Evolutionary conservation across 2,113 vertebrate species (phyloP), one percentile per base, ranked within the genome.

Genomic region (Gallinago paraguaiae): DNA sequence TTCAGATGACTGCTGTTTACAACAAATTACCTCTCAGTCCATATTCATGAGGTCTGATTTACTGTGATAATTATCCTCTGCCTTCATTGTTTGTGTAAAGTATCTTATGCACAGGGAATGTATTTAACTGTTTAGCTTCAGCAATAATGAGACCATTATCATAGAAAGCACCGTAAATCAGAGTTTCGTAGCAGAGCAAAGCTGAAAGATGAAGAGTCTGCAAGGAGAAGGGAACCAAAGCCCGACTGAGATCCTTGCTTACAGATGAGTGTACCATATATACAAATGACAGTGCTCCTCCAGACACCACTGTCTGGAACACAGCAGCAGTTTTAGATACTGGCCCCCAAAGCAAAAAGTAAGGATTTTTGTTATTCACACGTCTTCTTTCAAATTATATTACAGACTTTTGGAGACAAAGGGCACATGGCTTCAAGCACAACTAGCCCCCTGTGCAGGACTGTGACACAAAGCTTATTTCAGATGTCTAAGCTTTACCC

Each of bases 1-100:
- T 87, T 83, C 41, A 30, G 61, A 77, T 17, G 46, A 15, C 61
- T 82, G 46, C 65, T 53, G 50, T 69, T 77, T 68, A 31, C 31
- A 69, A 39, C 48, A 92, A 83, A 95, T 39, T 68, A 63, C 72
- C 20, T 15, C 84, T 82, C 75, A 17, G 92, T 51, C 74, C 75
- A 27, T 60, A 92, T 91, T 88, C 91, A 96, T 12, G 35, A 76
- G 97, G 54, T 82, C 67, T 88, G 95, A 45, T 81, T 87, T 87
- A 70, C 76, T 63, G 94, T 18, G 77, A 54, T 89, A 69, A 84
- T 48, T 86, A 94, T 50, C 50, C 80, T 8, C 27, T 11, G 65
- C 11, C 82, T 67, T 46, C 74, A 22, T 14, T 79, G 83, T 72
- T 78, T 79, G 82, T 63, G 71, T 22, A 9, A 75, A 90, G 82